Base-by-base conservation (phyloP, 2,888 invertebrate species). In the Coronaproctus castanopsis region DNA sequence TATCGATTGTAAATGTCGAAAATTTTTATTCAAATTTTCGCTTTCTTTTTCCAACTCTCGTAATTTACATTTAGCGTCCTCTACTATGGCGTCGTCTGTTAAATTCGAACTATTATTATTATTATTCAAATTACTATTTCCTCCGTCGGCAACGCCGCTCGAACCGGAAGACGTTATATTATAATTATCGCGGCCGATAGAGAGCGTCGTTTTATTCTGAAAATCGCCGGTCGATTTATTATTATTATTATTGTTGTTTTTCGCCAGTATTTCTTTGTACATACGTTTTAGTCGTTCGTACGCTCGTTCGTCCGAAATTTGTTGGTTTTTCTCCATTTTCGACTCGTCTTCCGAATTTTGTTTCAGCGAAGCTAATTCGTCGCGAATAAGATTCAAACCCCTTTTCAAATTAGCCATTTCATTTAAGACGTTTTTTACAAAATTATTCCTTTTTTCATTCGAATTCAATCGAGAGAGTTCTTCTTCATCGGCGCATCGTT, bases 11-110 rank as follows among this genome's bases (percentile, higher is more conserved):
- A 59, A 52, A 51, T 55, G 52, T 52, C 52, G 50, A 24, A 59
- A 59, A 55, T 59, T 59, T 20, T 51, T 54, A 59, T 59, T 52
- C 36, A 59, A 48, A 19, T 21, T 51, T 21, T 56, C 53, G 24
- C 59, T 59, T 56, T 56, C 59, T 5, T 36, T 52, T 52, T 59
- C 59, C 8, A 59, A 50, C 52, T 59, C 24, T 24, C 56, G 18
- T 2, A 59, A 20, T 55, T 59, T 55, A 20, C 36, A 52, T 55
- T 56, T 59, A 1, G 59, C 59, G 1, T 59, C 59, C n/a, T 51
- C 56, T 3, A 59, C 59, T 51, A 59, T 50, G n/a, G n/a, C n/a
- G n/a, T 59, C 59, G 19, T 59, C 59, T 8, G 59, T 59, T 19
- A 59, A 36, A 51, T 23, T 55, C 3, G 20, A 5, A 36, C 8